Conservation (phyloP, 2,797 vertebrate species). For the Chanos chanos region DNA sequence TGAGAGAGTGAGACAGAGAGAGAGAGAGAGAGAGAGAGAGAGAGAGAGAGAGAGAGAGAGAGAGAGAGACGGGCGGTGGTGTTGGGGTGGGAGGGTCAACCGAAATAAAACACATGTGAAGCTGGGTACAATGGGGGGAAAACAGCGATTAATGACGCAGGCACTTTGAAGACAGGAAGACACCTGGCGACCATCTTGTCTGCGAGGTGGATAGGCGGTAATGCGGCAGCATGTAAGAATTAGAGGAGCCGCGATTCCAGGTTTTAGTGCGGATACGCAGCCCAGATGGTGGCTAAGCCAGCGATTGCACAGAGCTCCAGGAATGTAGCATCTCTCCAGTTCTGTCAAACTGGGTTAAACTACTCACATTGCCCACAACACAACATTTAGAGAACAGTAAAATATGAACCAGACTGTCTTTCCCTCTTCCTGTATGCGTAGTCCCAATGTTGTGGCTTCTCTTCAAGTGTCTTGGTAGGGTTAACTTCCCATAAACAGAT, state of each 20-base stretch:
- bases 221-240: slow-evolving; percentile 64
- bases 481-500: too few species aligned
- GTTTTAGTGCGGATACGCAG: slow-evolving; percentile 55
- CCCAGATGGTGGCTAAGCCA: slow-evolving; percentile 60
- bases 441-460: too few species aligned
- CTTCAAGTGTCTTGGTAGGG: too few species aligned
- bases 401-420: too few species aligned
- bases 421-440: too few species aligned
- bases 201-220: slow-evolving; percentile 62
- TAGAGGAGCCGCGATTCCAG: slow-evolving; percentile 56
- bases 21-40: slow-evolving; percentile 25
- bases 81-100: slow-evolving; percentile 29
- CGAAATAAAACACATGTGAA: slow-evolving; percentile 63
- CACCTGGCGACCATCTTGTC: slow-evolving; percentile 75
- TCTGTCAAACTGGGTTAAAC: too few species aligned
- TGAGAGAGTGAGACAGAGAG: slow-evolving; percentile 43
- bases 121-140: slow-evolving; percentile 32
- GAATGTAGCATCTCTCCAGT: too few species aligned
- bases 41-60: background rate
- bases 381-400: too few species aligned
- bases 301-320: slow-evolving; percentile 46
- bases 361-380: too few species aligned
- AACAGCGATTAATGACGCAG: slow-evolving; percentile 57
- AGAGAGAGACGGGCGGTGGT: slow-evolving; percentile 7
- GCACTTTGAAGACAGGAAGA: slow-evolving; percentile 73